A percentile compares a stretch with the other conserved stretches of the same genome.
Conservation (phyloP, 2,113 vertebrate species). For the Amphiprion ocellaris region DNA sequence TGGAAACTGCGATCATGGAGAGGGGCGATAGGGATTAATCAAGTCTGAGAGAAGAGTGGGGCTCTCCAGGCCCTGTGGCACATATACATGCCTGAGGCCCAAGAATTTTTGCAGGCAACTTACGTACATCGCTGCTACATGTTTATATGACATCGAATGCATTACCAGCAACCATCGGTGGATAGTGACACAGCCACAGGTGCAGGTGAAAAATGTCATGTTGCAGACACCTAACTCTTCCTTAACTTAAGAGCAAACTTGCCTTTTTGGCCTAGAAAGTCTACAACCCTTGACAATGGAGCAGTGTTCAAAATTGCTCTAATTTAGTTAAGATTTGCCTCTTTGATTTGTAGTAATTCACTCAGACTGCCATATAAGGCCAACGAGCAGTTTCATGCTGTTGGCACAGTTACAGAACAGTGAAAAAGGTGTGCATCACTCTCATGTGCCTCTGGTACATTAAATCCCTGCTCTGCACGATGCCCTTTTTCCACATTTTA, state of each 20-base stretch:
- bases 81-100: constrained; percentile 37
- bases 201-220: constrained; percentile 25
- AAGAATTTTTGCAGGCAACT: constrained; percentile 30
- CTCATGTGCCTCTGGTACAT: constrained; percentile 65
- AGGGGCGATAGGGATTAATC: constrained; percentile 80
- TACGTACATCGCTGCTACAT: constrained; percentile 21
- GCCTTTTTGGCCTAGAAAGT: constrained; percentile 50
- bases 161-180: constrained; percentile 20
- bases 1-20: constrained; percentile 72
- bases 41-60: constrained; percentile 69
- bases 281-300: constrained; percentile 46
- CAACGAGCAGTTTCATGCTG: constrained; percentile 34
- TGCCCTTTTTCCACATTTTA: constrained; percentile 67
- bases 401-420: constrained; percentile 49
- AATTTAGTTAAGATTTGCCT: constrained; percentile 54
- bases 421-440: constrained; percentile 54
- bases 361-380: constrained; percentile 59
- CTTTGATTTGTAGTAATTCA: constrained; percentile 69
- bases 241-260: not conserved
- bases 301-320: constrained; percentile 49
- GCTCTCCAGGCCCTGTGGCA: constrained; percentile 49
- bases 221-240: constrained; percentile 29
- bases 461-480: constrained; percentile 51
- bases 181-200: constrained; percentile 48
- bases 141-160: constrained; percentile 49